Evolutionary conservation across 2,113 vertebrate species (phyloP).

Genomic region (Dicerorhinus sumatrensis): DNA sequence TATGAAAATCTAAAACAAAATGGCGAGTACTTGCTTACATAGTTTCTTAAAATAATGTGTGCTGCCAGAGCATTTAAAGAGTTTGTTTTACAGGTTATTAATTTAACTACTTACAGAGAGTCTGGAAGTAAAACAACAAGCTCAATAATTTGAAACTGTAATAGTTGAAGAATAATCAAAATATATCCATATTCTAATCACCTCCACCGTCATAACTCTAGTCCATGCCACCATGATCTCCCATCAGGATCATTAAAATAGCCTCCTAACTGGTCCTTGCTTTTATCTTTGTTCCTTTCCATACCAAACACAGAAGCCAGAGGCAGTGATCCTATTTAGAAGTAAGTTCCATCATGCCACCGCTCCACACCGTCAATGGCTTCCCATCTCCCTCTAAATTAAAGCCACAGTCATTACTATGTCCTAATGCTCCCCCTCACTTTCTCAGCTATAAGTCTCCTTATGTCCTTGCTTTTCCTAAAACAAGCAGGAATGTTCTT

Average conservation of each 20-base stretch:
- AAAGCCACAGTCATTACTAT: neutral
- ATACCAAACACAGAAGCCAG: neutral
- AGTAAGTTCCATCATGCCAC: neutral
- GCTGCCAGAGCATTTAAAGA: slow-evolving; percentile 63
- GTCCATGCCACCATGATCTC: neutral
- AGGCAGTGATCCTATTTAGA: neutral
- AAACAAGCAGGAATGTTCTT: neutral
- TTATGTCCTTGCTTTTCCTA: neutral
- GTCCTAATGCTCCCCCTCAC: neutral
- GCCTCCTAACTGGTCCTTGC: neutral
- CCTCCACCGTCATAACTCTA: neutral
- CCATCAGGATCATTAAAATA: neutral
- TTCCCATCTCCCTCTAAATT: neutral
- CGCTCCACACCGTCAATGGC: neutral
- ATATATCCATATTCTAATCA: slow-evolving; percentile 19
- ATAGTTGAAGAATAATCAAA: slow-evolving; percentile 49
- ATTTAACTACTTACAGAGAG: slow-evolving; percentile 63
- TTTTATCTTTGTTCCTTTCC: slow-evolving; percentile 3
- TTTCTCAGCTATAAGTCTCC: neutral
- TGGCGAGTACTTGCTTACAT: slow-evolving; percentile 45
- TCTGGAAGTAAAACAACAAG: slow-evolving; percentile 51
- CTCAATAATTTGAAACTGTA: slow-evolving; percentile 59
- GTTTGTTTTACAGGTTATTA: slow-evolving; percentile 71
- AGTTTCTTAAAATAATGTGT: slow-evolving; percentile 68
- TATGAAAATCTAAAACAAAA: slow-evolving; percentile 59